Evolutionary conservation across 2,888 invertebrate genomes (phyloP), one percentile per base, ranked within the genome.

Genomic region (Atrina japonica): DNA sequence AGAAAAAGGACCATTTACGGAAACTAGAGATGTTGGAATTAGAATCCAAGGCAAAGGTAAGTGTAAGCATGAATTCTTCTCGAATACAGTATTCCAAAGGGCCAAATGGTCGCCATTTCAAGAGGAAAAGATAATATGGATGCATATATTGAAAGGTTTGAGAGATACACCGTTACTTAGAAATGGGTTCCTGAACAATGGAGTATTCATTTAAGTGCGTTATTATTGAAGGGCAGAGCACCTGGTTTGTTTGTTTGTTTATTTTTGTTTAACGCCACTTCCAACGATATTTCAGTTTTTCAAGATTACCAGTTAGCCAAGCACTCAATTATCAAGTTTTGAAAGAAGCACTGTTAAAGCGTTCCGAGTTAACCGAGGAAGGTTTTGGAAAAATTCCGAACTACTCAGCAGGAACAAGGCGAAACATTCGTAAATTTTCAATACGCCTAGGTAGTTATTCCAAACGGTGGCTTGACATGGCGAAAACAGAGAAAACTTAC

Each of bases 201-300:
- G 65, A 59, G 55, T 23, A 40, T 65, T 18, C 35, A 68, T 47
- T 40, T 68, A 1, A 60, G 68, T 65, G 60, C 63, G n/a, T 21
- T 70, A 7, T 43, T 71, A 11, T n/a, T n/a, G n/a, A 74, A 74
- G 30, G 70, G 74, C 7, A 66, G 53, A 18, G 67, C 74, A 14
- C 21, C 67, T 21, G 65, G 65, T 16, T 70, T 71, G n/a, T n/a
- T n/a, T n/a, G n/a, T n/a, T n/a, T n/a, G n/a, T n/a, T n/a, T n/a
- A n/a, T n/a, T n/a, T n/a, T n/a, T n/a, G n/a, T n/a, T n/a, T n/a
- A n/a, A n/a, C n/a, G n/a, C n/a, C n/a, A n/a, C n/a, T n/a, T n/a
- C n/a, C n/a, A n/a, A n/a, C n/a, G n/a, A n/a, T n/a, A n/a, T n/a
- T n/a, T n/a, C n/a, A n/a, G n/a, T 11, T 74, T 66, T 65, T 43